Evolutionary conservation across 2,888 invertebrate genomes (phyloP), one percentile per base, ranked within the genome.

Genomic region (Seira sanloemensis): DNA sequence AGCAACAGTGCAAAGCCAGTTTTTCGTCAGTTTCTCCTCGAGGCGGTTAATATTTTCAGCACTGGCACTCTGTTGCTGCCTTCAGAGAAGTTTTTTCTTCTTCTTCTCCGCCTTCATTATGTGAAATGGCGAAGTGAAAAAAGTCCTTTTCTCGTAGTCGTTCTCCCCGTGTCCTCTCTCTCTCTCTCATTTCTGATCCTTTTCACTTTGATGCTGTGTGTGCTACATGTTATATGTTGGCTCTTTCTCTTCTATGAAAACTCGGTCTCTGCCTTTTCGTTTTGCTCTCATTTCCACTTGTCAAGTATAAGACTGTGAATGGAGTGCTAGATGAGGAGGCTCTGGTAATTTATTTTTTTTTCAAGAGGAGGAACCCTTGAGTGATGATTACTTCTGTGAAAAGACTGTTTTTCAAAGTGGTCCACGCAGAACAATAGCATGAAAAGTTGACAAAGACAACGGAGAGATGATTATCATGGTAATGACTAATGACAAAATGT

Each of bases 371-470:
- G 79, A 79, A 84, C 84, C 84, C 84, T 76, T 84, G 75, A 84
- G 84, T 84, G 79, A 84, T 79, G 79, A 84, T 84, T 84, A 84
- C 84, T 84, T 84, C 76, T 76, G n/a, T n/a, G 72, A 83, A 84
- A 84, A 79, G 84, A 72, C 75, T 78, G 71, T 76, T 67, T 23
- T 26, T 66, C n/a, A n/a, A 84, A 84, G 79, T 79, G 84, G n/a
- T n/a, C 79, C 79, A 84, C 84, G 66, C 78, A n/a, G 72, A 84
- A 84, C 79, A 84, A 84, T 84, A 66, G 78, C 19, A 66, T 2
- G 23, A 54, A 16, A 12, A 50, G 73, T 78, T 84, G 84, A 78
- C 84, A 84, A 84, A 84, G 84, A 78, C 84, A 84, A 84, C 84
- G 16, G 50, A 50, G 37, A 37, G 78, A 74, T 84, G 84, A 78